Evolutionary conservation across 2,888 invertebrate genomes (phyloP).

Genomic region (Aleiodes leptofemur): DNA sequence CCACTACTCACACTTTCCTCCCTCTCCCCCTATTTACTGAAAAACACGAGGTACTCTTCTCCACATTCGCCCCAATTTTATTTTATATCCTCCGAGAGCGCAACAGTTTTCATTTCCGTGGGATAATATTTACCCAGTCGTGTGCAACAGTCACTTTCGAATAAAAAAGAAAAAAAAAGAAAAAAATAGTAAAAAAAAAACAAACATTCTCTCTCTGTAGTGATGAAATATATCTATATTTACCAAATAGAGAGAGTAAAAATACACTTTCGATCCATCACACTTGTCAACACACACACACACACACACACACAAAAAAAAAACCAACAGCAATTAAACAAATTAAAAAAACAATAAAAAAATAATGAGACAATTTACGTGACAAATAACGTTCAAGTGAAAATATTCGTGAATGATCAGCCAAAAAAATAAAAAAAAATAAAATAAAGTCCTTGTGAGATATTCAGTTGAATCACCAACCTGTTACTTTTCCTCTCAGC

Average conservation of each 20-base stretch:
- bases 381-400: background rate
- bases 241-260: constrained; percentile 4
- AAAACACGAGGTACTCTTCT: background rate
- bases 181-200: background rate
- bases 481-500: constrained; percentile 66
- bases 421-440: background rate
- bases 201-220: background rate
- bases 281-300: background rate
- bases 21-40: background rate
- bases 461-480: constrained; percentile 67
- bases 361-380: background rate
- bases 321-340: background rate
- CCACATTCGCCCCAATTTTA: background rate
- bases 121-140: constrained; percentile 31
- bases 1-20: background rate
- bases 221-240: constrained; percentile 4
- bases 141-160: background rate
- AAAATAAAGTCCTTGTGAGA: constrained; percentile 26
- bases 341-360: constrained; percentile 12
- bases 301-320: background rate
- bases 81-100: background rate
- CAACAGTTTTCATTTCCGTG: constrained; percentile 36
- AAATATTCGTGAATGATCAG: background rate
- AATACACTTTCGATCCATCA: background rate
- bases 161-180: background rate